Evolutionary conservation across 2,888 invertebrate genomes (phyloP), one percentile per base, ranked within the genome.

Genomic region (Callyntrura sp.): DNA sequence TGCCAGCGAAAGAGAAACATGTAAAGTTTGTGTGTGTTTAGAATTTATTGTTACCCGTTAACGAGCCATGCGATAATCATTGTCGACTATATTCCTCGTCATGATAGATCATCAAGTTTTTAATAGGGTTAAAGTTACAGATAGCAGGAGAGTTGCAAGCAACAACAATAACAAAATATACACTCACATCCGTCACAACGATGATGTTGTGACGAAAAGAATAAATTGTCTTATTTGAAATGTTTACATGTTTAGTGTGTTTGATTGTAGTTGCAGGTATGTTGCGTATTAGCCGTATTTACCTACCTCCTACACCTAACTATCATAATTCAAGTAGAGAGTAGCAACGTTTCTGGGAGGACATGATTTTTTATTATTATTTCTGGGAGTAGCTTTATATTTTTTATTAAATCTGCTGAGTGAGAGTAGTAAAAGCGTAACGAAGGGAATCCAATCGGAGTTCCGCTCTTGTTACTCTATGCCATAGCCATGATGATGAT

Each of bases 371-470:
- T 62, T 79, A 62, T 73, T 76, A 25, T 76, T 76, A 51, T 76
- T 76, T 76, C 57, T 57, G 79, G 57, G 57, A 79, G 79, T 79
- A 78, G 78, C 25, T 55, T 25, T 78, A 28, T 78, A 20, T 60
- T 51, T 86, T 79, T 81, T 35, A 51, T 70, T 51, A 65, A 70
- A 43, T 55, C 12, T 48, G 79, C n/a, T 28, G 35, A 57, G 57
- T 65, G 82, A 78, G 82, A 78, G 84, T 60, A 88, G 85, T 83
- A 91, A 91, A 78, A 90, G 92, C 91, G 92, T 92, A 93, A 88
- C 93, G 91, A 91, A 93, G 93, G 93, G 93, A 93, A 93, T 93
- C 93, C 93, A 93, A 90, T 92, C 93, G 93, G 83, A 93, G 92
- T 92, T 93, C 93, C 93, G 93, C 93, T 93, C 92, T 86, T 70